Conservation (phyloP, 2,113 vertebrate genomes). For the Ctenodactylus gundi region DNA sequence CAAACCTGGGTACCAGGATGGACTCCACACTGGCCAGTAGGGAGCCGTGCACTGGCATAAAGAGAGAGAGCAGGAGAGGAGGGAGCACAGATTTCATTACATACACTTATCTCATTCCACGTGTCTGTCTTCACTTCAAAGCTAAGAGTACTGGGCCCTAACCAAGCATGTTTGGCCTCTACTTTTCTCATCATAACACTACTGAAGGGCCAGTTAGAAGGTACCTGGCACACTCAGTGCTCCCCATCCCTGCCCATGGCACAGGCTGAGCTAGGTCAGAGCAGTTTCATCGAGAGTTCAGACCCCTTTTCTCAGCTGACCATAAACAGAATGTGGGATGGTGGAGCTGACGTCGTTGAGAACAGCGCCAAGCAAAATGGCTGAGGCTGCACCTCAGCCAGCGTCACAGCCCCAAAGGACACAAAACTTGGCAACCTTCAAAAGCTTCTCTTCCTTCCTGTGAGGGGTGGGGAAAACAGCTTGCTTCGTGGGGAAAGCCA, state of each 20-base stretch:
- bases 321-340: neutral
- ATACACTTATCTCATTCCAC: neutral
- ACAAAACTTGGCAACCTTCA: slow-evolving; percentile 58
- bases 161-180: neutral
- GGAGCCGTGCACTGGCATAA: neutral
- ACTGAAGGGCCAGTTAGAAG: neutral
- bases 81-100: neutral
- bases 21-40: neutral
- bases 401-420: slow-evolving; percentile 29
- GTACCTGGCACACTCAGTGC: neutral
- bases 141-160: slow-evolving; percentile 14
- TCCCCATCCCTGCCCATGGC: neutral
- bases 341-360: neutral
- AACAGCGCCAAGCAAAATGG: neutral
- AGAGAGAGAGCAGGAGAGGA: neutral
- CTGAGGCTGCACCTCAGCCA: neutral
- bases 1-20: neutral
- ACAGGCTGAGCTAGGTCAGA: neutral
- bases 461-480: neutral
- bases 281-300: neutral
- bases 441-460: slow-evolving; percentile 66
- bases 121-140: neutral
- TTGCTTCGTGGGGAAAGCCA: slow-evolving; percentile 46
- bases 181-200: neutral
- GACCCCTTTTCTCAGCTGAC: neutral